Percentiles rank a stretch among this genome's conserved stretches.
Conservation (phyloP, 2,797 vertebrate genomes). For the Chaetodon trifasciatus region DNA sequence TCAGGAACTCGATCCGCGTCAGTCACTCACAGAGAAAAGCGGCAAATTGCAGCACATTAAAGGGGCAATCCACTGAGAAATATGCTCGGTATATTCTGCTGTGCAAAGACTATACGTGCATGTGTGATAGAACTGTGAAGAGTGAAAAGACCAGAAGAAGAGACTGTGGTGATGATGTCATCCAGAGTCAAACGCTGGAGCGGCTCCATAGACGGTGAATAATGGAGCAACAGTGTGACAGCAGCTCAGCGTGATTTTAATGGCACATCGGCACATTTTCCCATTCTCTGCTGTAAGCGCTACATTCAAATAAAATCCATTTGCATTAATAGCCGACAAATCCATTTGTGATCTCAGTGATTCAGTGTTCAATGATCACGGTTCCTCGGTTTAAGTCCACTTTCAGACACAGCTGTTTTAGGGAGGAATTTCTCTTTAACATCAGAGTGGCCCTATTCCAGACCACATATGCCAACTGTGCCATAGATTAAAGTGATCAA, state of each 20-base stretch:
- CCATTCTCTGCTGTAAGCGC: slow-evolving; percentile 11
- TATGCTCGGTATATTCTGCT: not conserved
- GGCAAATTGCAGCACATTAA: slow-evolving; percentile 15
- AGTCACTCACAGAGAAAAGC: slow-evolving; percentile 21
- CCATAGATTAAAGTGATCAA: not conserved
- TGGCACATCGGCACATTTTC: slow-evolving; percentile 21
- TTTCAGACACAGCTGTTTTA: no score
- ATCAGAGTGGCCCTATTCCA: not conserved
- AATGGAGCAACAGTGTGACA: slow-evolving; percentile 29
- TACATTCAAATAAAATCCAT: slow-evolving; percentile 26
- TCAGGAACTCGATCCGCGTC: slow-evolving; percentile 20
- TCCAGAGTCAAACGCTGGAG: not conserved
- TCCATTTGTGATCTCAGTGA: not conserved
- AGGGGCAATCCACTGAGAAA: not conserved
- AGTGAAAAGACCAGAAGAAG: not conserved
- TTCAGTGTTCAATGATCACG: slow-evolving; percentile 8
- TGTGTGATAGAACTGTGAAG: not conserved
- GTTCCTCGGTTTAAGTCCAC: no score
- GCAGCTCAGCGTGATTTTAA: slow-evolving; percentile 43
- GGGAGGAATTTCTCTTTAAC: not conserved
- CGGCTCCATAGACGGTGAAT: slow-evolving; percentile 8
- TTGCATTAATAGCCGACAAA: slow-evolving; percentile 28
- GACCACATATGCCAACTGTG: no score
- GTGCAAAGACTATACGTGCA: not conserved
- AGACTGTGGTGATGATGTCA: slow-evolving; percentile 4